Conservation (phyloP, 2,797 vertebrate species). For the Emys orbicularis region DNA sequence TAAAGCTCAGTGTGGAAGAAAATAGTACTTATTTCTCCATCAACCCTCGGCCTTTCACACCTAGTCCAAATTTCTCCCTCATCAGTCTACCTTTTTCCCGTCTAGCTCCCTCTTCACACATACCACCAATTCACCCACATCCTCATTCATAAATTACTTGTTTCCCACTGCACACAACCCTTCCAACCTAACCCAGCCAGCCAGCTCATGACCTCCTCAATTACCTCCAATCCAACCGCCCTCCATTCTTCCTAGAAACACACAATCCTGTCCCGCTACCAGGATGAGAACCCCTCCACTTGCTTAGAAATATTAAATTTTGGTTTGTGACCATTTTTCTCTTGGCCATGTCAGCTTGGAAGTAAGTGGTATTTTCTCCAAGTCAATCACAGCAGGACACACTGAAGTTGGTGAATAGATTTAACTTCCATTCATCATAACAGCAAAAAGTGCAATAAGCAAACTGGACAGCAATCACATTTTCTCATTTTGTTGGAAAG, state of each 20-base stretch:
- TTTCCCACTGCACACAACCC: background rate
- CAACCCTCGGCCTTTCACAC: background rate
- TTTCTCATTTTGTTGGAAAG: slow-evolving; percentile 74
- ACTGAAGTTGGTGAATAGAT: slow-evolving; percentile 64
- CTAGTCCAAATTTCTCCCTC: background rate
- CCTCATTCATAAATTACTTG: background rate
- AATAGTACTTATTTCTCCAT: background rate
- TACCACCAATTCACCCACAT: background rate
- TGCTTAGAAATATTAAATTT: background rate
- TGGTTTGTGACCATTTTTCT: slow-evolving; percentile 40
- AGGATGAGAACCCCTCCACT: background rate
- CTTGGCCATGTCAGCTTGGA: slow-evolving; percentile 13
- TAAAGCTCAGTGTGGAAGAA: background rate
- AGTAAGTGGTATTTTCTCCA: slow-evolving; percentile 60
- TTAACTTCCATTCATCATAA: slow-evolving; percentile 74
- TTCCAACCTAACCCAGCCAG: background rate
- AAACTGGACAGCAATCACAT: slow-evolving; percentile 67
- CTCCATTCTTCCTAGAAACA: slow-evolving; percentile 36
- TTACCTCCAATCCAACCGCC: background rate
- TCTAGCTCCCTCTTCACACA: background rate
- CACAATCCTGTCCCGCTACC: background rate
- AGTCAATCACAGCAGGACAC: slow-evolving; percentile 60
- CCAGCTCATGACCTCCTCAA: background rate
- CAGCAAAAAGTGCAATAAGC: slow-evolving; percentile 67
- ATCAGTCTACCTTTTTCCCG: background rate